These are phyloP conservation scores for Cygnus buccinator DNA, from an alignment of 2,113 vertebrate species.

Conservation along the genomic window DNA sequence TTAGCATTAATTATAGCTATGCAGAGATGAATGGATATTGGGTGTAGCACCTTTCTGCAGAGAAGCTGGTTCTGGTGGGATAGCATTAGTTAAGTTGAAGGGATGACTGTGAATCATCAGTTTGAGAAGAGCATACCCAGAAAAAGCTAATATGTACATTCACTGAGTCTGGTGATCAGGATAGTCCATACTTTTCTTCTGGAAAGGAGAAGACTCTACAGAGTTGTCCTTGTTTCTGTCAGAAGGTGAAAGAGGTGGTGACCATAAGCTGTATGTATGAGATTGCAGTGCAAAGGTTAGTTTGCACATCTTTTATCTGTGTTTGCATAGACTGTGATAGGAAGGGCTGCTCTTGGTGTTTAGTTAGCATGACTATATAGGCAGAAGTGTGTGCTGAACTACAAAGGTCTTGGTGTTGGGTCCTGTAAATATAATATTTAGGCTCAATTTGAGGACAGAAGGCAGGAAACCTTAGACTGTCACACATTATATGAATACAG, in stretches of 20 bases:
- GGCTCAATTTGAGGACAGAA: not conserved
- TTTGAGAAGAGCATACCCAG: not conserved
- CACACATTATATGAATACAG: rapidly evolving
- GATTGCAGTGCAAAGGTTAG: not conserved
- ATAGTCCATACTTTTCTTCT: not conserved
- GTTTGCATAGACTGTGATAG: not conserved
- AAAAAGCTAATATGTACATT: not conserved
- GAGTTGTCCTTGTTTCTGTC: not conserved
- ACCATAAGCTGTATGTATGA: not conserved
- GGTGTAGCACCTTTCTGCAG: constrained; percentile 38
- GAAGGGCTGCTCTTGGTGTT: not conserved
- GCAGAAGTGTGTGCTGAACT: not conserved
- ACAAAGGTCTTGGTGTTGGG: not conserved
- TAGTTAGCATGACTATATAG: not conserved
- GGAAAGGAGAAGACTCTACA: not conserved
- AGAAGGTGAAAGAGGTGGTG: not conserved
- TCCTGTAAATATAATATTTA: rapidly evolving
- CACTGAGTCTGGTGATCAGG: not conserved
- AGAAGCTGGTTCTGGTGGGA: not conserved
- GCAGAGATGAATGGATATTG: constrained; percentile 40
- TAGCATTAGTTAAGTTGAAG: not conserved
- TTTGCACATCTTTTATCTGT: not conserved
- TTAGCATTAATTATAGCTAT: constrained; percentile 52
- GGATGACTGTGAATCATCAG: not conserved
- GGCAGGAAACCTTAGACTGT: not conserved